A percentile compares a stretch with the other conserved stretches of the same genome.
Conservation (phyloP, 2,113 vertebrate species). For the Cacatua alba region DNA sequence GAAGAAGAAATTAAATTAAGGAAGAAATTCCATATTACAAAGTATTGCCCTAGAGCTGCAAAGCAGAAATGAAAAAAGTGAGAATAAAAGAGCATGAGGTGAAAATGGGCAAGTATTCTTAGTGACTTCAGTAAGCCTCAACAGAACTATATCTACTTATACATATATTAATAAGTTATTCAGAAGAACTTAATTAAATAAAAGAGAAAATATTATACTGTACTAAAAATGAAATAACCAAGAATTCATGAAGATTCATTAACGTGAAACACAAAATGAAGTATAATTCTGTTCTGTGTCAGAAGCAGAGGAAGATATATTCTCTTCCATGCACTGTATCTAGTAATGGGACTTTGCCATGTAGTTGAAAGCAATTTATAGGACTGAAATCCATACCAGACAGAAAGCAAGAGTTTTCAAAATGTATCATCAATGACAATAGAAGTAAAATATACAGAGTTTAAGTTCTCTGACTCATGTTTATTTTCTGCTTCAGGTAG, state of each 20-base stretch:
- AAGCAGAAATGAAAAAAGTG: neutral
- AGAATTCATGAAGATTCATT: neutral
- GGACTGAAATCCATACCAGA: neutral
- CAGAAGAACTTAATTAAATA: neutral
- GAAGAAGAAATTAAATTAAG: neutral
- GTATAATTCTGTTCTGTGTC: neutral
- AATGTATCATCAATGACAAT: neutral
- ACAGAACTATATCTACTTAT: neutral
- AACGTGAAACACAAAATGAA: neutral
- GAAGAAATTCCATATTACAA: neutral
- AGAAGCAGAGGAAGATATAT: neutral
- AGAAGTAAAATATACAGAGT: neutral
- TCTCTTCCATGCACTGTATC: neutral
- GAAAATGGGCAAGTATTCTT: neutral
- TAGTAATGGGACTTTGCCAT: neutral
- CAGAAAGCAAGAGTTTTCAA: neutral
- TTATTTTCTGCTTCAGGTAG: neutral
- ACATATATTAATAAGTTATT: slow-evolving; percentile 13
- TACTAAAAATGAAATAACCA: neutral
- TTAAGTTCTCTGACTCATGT: neutral
- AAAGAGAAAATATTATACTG: neutral
- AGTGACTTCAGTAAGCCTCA: neutral
- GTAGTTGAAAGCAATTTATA: neutral
- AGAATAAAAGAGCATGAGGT: neutral
- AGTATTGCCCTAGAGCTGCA: neutral